Conservation (phyloP, 2,113 vertebrate species). For the Conger conger region DNA sequence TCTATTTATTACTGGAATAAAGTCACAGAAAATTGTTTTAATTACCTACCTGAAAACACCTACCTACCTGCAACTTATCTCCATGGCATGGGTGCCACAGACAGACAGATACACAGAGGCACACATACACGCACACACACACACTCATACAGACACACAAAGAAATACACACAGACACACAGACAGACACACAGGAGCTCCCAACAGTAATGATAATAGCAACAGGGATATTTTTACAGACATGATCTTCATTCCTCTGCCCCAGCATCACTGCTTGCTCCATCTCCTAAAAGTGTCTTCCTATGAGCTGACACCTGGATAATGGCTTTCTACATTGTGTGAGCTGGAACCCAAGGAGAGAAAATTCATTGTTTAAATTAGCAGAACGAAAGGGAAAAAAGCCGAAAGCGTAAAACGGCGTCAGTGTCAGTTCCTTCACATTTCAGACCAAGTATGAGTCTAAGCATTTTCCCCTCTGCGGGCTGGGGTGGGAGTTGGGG, state of each 20-base stretch:
- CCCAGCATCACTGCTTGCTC: constrained; percentile 77
- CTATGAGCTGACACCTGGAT: constrained; percentile 85
- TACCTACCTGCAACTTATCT: too few relatives aligned
- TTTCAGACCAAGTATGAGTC: constrained; percentile 38
- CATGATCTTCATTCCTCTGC: constrained; percentile 21
- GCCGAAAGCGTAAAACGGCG: constrained; percentile 75
- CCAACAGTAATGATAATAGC: neutral
- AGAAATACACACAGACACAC: too few relatives aligned
- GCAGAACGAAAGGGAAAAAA: constrained; percentile 63
- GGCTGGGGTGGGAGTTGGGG: neutral
- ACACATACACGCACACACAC: too few relatives aligned
- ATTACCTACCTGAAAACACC: neutral
- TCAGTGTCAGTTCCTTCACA: constrained; percentile 88
- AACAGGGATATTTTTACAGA: neutral
- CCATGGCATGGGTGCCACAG: neutral
- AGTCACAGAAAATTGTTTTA: neutral
- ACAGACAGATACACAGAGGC: too few relatives aligned
- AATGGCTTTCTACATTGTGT: constrained; percentile 95
- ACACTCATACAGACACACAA: too few relatives aligned
- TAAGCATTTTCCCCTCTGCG: neutral
- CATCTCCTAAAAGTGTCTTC: constrained; percentile 71
- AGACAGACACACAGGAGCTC: neutral
- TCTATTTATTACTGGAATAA: too few relatives aligned
- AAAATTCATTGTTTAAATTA: constrained; percentile 98
- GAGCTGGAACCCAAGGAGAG: constrained; percentile 86